phyloP scores from a whole-genome alignment of 2,888 invertebrate genomes.

The Sipha maydis region DNA sequence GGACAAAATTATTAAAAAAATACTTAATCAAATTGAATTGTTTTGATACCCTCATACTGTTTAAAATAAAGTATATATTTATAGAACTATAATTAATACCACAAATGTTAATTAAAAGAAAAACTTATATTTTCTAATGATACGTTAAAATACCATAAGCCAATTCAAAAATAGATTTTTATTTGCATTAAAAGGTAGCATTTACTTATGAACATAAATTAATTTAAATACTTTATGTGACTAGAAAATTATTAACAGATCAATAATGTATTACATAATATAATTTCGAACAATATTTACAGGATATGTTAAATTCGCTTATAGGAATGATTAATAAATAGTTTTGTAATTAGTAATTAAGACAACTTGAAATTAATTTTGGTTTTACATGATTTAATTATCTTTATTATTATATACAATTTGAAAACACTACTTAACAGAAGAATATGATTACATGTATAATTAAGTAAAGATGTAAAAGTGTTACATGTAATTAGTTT shows the following conservation, averaged over 20 bases:
- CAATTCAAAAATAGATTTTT: neutral
- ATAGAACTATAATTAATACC: neutral
- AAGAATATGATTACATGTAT: neutral
- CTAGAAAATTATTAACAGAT: neutral
- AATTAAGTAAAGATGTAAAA: neutral
- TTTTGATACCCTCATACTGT: neutral
- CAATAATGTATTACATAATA: slow-evolving; percentile 16
- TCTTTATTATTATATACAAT: neutral
- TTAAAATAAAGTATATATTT: neutral
- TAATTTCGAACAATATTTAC: neutral
- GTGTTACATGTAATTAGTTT: neutral
- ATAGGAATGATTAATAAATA: slow-evolving; percentile 9
- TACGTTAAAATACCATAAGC: neutral
- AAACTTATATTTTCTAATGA: neutral
- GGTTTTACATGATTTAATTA: slow-evolving; percentile 16
- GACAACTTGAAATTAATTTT: neutral
- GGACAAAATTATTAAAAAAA: neutral
- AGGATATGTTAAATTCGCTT: neutral
- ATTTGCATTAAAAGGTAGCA: neutral
- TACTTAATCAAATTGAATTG: neutral
- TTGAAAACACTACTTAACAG: neutral
- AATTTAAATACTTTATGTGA: neutral
- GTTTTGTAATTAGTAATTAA: neutral
- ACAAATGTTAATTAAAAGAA: neutral
- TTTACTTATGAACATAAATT: neutral